A percentile compares a stretch with the other conserved stretches of the same genome.
phyloP scores from a whole-genome alignment of 2,888 invertebrate genomes.

The Acleris emargana region DNA sequence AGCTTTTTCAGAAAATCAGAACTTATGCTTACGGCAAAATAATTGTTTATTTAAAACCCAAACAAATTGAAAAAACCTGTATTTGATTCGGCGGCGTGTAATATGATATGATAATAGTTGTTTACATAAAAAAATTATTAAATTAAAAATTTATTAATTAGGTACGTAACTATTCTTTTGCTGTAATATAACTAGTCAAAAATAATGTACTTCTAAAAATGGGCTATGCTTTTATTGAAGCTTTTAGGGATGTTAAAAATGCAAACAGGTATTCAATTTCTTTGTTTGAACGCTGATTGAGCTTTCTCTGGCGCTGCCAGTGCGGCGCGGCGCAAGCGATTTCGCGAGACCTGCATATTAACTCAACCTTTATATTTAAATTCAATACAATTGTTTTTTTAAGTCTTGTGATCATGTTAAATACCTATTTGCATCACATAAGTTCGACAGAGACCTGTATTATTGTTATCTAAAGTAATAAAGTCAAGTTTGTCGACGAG shows the following conservation, averaged over 20 bases:
- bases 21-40: too few relatives aligned
- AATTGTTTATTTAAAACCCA: too few relatives aligned
- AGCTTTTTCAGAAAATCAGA: too few relatives aligned
- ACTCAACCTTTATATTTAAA: background rate
- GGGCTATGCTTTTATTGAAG: constrained; percentile 3
- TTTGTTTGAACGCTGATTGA: background rate
- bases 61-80: background rate
- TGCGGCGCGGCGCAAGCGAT: too few relatives aligned
- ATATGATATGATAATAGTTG: background rate
- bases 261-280: background rate
- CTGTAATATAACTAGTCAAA: constrained; percentile 21
- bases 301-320: background rate
- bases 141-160: background rate
- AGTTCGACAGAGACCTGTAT: too few relatives aligned
- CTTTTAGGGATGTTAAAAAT: constrained; percentile 7
- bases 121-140: background rate
- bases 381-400: background rate
- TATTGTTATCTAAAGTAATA: too few relatives aligned
- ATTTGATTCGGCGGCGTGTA: background rate
- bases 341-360: background rate
- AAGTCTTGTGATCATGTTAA: constrained; percentile 8
- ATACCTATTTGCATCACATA: too few relatives aligned
- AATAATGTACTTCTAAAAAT: constrained; percentile 11
- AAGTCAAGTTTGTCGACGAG: too few relatives aligned
- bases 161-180: constrained; percentile 1